Conservation (phyloP, 2,888 invertebrate genomes). For the Heteromurus nitidus region DNA sequence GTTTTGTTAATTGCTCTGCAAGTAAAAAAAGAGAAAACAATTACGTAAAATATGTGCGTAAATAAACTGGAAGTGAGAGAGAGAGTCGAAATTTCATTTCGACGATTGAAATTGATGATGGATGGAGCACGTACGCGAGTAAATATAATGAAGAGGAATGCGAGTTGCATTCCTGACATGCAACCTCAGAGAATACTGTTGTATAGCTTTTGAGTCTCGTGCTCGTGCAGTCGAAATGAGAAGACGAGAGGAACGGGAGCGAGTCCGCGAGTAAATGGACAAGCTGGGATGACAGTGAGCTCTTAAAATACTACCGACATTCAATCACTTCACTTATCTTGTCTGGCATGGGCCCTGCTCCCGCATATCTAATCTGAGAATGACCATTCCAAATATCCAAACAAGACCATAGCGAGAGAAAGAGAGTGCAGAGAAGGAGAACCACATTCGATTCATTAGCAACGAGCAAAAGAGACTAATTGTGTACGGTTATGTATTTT, state of each 20-base stretch:
- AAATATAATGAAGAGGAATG: not conserved
- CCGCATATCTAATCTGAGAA: not conserved
- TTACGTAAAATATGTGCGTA: conserved; percentile 3
- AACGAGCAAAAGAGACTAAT: too few relatives aligned
- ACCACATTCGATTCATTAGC: too few relatives aligned
- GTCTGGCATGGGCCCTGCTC: not conserved
- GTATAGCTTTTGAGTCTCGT: not conserved
- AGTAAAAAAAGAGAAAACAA: not conserved
- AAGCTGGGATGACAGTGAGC: not conserved
- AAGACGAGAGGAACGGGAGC: conserved; percentile 17
- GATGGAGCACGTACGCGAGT: conserved; percentile 26
- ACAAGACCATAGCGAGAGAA: too few relatives aligned
- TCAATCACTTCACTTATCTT: too few relatives aligned
- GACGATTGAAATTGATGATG: conserved; percentile 17
- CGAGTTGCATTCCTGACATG: not conserved
- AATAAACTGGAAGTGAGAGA: too few relatives aligned
- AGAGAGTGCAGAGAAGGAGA: too few relatives aligned
- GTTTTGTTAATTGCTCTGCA: too few relatives aligned
- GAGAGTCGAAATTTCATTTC: too few relatives aligned
- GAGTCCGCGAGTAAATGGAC: conserved; percentile 12
- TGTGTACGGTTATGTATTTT: too few relatives aligned
- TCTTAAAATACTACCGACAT: not conserved
- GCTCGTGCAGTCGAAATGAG: not conserved
- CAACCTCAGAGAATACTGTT: not conserved
- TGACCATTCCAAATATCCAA: too few relatives aligned